Evolutionary conservation across 2,888 invertebrate species (phyloP), one percentile per base, ranked within the genome.

Genomic region (Muscina levida): DNA sequence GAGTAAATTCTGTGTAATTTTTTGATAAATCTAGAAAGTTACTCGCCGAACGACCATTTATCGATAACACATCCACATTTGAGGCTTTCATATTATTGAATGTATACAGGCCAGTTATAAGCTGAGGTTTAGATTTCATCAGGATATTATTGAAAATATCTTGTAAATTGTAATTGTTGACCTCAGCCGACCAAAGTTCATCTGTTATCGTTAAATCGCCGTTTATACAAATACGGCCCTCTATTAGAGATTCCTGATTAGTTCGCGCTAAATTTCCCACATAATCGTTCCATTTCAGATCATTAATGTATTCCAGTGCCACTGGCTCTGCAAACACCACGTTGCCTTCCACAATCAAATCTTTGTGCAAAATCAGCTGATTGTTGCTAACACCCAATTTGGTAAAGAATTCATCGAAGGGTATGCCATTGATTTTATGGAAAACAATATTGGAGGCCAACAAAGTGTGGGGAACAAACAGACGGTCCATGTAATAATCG

Each of bases 311-410:
- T 3, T 85, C 39, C n/a, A 88, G 78, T 10, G 84, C 80, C 2
- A 90, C 72, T 13, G 83, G 68, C 1, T 84, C 75, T 1, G 79
- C 82, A 67, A 89, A 89, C 2, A 85, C 71, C 1, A 86, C 85
- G 72, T 85, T 87, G 0, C 89, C 89, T 66, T 88, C 87, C 0
- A 89, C 82, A 19, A 86, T 83, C 1, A 89, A 82, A 57, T 88
- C 86, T 72, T 89, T 90, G 68, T 85, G 86, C 0, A 90, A 83
- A 22, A 87, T 70, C 17, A 89, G 56, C 24, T 82, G 83, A 0
- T 85, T 56, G 0, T 80, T 39, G 1, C 76, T 19, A 24, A 85
- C 76, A 51, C 79, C 44, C 5, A 87, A 72, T 74, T 84, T 84
- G 17, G 76, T 73, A 13, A 88, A 85, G 22, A 89, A 75, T 26